These are phyloP conservation scores for Drosophila nr. perissopoda DNA, from an alignment of 2,888 invertebrate genomes.

Conservation along the genomic window DNA sequence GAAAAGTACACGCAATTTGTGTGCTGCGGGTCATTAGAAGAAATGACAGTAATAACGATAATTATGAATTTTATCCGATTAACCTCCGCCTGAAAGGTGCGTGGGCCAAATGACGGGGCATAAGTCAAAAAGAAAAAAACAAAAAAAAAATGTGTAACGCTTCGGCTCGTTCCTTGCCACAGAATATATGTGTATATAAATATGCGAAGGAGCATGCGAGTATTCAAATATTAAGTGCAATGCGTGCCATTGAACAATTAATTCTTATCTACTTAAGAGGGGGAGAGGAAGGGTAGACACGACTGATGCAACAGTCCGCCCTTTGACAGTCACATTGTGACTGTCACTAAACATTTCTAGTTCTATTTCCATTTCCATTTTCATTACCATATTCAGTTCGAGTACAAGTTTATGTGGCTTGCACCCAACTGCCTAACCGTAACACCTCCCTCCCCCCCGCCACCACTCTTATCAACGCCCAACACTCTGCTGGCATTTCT, in stretches of 20 bases:
- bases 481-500: conserved; percentile 63
- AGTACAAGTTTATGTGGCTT: conserved; percentile 42
- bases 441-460: conserved; percentile 1
- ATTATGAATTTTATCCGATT: conserved; percentile 85
- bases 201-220: conserved; percentile 1
- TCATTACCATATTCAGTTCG: conserved; percentile 40
- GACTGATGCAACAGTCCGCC: conserved; percentile 76
- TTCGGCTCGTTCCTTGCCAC: conserved; percentile 14
- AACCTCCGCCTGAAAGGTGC: conserved; percentile 57
- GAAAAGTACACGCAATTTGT: conserved; percentile 82
- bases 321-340: conserved; percentile 17
- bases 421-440: conserved; percentile 30
- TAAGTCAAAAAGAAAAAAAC: conserved; percentile 52
- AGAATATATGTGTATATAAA: background rate
- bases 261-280: conserved; percentile 81
- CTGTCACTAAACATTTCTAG: conserved; percentile 22
- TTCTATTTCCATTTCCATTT: conserved; percentile 16
- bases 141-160: conserved; percentile 42
- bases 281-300: background rate
- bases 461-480: conserved; percentile 1
- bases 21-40: conserved; percentile 69
- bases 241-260: conserved; percentile 83
- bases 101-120: conserved; percentile 56
- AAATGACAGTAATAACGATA: conserved; percentile 85
- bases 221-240: conserved; percentile 77